A percentile compares a stretch with the other conserved stretches of the same genome.
Evolutionary conservation across 2,888 invertebrate species (phyloP).

Genomic region (Parnassius apollo): DNA sequence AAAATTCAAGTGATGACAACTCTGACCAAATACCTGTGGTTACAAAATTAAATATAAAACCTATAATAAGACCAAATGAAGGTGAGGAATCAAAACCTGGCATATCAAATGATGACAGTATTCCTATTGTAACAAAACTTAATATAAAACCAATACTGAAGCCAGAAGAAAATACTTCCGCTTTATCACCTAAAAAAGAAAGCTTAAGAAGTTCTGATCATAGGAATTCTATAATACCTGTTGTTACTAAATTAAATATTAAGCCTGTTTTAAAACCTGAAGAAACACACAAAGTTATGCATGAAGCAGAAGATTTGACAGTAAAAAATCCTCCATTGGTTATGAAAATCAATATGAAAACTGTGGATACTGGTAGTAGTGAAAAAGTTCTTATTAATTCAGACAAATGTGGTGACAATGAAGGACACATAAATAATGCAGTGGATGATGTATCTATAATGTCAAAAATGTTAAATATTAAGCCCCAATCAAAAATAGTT

Average conservation of each 20-base stretch:
- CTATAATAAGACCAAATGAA: slow-evolving; percentile 68
- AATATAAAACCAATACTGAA: slow-evolving; percentile 70
- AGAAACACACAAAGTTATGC: slow-evolving; percentile 45
- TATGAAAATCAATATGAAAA: slow-evolving; percentile 74
- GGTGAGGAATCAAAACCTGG: slow-evolving; percentile 47
- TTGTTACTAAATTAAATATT: slow-evolving; percentile 71
- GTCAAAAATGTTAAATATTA: slow-evolving; percentile 63
- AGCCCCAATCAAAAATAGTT: slow-evolving; percentile 49
- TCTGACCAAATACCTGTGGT: slow-evolving; percentile 69
- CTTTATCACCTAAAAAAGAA: slow-evolving; percentile 66
- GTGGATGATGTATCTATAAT: slow-evolving; percentile 41
- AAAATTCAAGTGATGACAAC: slow-evolving; percentile 75
- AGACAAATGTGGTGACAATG: slow-evolving; percentile 32
- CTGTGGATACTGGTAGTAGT: slow-evolving; percentile 51
- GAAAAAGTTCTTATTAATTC: slow-evolving; percentile 35
- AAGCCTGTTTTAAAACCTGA: slow-evolving; percentile 76
- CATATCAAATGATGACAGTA: slow-evolving; percentile 49
- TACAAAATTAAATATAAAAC: slow-evolving; percentile 82
- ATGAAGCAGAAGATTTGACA: slow-evolving; percentile 48
- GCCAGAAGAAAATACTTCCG: slow-evolving; percentile 55
- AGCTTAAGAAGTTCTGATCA: slow-evolving; percentile 44
- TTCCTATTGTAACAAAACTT: slow-evolving; percentile 68
- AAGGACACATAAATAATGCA: slow-evolving; percentile 51
- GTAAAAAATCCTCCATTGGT: slow-evolving; percentile 66
- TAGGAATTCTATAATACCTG: slow-evolving; percentile 50